Base-by-base conservation (phyloP, 2,888 invertebrate species). In the Trichogramma evanescens region DNA sequence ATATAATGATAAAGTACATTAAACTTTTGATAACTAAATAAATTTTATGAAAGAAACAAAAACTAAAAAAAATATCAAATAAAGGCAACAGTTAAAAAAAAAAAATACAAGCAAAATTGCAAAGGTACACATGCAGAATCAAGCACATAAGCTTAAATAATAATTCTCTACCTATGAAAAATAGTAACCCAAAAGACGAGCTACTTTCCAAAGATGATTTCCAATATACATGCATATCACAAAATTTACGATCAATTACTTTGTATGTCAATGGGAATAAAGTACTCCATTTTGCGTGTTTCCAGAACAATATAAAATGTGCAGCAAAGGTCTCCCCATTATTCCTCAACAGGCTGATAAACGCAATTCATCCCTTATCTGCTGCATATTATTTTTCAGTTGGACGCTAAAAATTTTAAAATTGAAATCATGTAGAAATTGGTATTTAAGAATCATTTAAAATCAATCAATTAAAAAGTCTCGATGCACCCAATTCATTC, bases 261-360 rank as follows among this genome's bases (percentile, higher is more conserved):
- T 61, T 65, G 57, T 58, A 56, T 43, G 56, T 64, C 58, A 64
- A 62, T 64, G 56, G 54, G 48, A 64, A 62, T 64, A 54, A 61
- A 64, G 60, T 49, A 56, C 64, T 64, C 64, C 64, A 64, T 64
- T 64, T 62, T 64, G 62, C 56, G 51, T 57, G 56, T 58, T 44
- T 39, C 49, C 60, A 61, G 6, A 60, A 64, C 58, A 62, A 56
- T 51, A 55, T 58, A 58, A 62, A 61, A 56, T 58, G 56, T 10
- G 52, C 58, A 64, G 56, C 7, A 61, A 56, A 58, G 58, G 58
- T 26, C 60, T 62, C 62, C 51, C 62, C 62, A 64, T 64, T 56
- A 64, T 64, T 62, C 64, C 56, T 64, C 62, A 64, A 62, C 48
- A 56, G 60, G 51, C 58, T n/a, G 60, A 61, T 62, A 56, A 45